phyloP scores from a whole-genome alignment of 2,888 invertebrate species.

The Hypercompe scribonia region DNA sequence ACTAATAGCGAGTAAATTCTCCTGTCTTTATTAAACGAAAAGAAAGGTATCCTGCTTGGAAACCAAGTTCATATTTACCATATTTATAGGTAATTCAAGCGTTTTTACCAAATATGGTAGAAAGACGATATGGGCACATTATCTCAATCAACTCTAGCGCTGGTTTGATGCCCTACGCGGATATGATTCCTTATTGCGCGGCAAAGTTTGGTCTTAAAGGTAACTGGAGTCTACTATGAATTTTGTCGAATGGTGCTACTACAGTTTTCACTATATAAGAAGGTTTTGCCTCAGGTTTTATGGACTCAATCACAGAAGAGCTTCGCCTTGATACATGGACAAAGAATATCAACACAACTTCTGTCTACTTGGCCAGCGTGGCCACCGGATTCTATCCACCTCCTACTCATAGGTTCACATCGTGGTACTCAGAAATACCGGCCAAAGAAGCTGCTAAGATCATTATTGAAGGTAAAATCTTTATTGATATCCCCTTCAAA shows the following conservation, averaged over 20 bases:
- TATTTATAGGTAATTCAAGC: constrained; percentile 76
- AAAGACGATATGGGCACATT: constrained; percentile 77
- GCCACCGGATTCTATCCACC: constrained; percentile 76
- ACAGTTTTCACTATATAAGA: no score
- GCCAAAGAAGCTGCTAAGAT: constrained; percentile 76
- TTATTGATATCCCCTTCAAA: not conserved
- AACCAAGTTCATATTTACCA: not conserved
- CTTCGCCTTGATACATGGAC: constrained; percentile 78
- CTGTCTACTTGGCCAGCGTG: constrained; percentile 76
- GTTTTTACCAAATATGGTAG: constrained; percentile 81
- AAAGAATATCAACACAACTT: constrained; percentile 76
- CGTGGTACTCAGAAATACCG: constrained; percentile 72
- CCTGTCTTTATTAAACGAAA: not conserved
- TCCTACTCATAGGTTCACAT: constrained; percentile 75
- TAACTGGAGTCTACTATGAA: constrained; percentile 33
- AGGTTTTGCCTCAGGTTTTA: constrained; percentile 66
- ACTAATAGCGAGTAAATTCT: not conserved
- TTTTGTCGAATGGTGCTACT: not conserved
- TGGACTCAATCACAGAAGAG: constrained; percentile 80
- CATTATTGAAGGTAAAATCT: constrained; percentile 75
- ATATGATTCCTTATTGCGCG: constrained; percentile 80
- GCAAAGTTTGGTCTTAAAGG: constrained; percentile 81
- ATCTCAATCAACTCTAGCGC: constrained; percentile 80
- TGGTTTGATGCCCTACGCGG: constrained; percentile 74
- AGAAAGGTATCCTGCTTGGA: not conserved